Conservation (phyloP, 2,113 vertebrate species). For the Aptenodytes forsteri region DNA sequence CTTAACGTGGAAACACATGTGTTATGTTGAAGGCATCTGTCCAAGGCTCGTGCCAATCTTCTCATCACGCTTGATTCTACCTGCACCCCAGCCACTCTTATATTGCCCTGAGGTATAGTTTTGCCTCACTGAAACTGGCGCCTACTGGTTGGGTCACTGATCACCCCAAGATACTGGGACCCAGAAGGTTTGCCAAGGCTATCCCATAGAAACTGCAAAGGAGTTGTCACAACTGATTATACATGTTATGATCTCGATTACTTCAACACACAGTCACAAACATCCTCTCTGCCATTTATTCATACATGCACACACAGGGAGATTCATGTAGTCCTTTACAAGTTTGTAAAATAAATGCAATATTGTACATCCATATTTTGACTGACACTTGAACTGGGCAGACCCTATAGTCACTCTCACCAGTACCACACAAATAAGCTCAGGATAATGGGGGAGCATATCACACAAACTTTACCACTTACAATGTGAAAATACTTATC, state of each 20-base stretch:
- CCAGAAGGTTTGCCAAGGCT: neutral
- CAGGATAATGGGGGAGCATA: neutral
- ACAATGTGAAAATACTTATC: neutral
- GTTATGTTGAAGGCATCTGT: neutral
- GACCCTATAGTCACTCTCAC: neutral
- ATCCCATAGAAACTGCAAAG: neutral
- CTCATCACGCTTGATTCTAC: neutral
- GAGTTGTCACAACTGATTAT: neutral
- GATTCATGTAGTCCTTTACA: neutral
- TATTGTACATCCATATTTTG: neutral
- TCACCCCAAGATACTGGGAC: fast-evolving
- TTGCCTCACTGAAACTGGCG: neutral
- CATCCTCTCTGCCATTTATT: neutral
- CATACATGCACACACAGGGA: no score
- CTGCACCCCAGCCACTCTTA: neutral
- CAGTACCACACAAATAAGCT: neutral
- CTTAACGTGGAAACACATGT: neutral
- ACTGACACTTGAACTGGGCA: neutral
- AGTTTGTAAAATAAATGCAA: neutral
- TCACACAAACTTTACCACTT: neutral
- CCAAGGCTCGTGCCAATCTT: neutral
- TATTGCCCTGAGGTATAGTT: neutral
- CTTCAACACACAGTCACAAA: neutral
- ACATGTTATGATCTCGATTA: neutral
- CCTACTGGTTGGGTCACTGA: neutral